These are phyloP conservation scores for Pyxicephalus adspersus DNA, from an alignment of 2,113 vertebrate species.

Conservation along the genomic window DNA sequence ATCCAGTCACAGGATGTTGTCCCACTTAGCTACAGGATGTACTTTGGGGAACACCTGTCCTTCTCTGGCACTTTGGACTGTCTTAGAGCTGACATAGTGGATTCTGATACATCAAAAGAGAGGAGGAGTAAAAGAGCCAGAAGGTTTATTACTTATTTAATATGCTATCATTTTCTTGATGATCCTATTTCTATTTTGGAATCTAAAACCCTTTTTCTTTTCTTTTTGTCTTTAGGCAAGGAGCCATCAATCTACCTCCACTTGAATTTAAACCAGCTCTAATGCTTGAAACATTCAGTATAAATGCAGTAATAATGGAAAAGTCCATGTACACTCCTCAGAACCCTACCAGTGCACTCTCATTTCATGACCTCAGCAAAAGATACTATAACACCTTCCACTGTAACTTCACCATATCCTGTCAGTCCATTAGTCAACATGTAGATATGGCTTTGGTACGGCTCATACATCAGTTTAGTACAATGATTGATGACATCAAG, in stretches of 20 bases:
- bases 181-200: too few species aligned
- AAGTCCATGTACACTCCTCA: constrained; percentile 86
- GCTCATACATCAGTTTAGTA: constrained; percentile 98
- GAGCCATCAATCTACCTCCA: constrained; percentile 87
- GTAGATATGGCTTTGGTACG: constrained; percentile 98
- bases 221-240: constrained; percentile 75
- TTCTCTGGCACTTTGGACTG: constrained; percentile 95
- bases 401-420: constrained; percentile 95
- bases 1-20: constrained; percentile 92
- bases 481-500: constrained; percentile 97
- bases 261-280: constrained; percentile 95
- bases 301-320: constrained; percentile 95
- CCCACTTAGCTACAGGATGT: constrained; percentile 95
- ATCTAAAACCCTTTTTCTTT: not conserved
- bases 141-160: constrained; percentile 72
- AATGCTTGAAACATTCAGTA: constrained; percentile 95
- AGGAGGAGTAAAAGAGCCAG: constrained; percentile 88
- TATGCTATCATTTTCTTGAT: not conserved
- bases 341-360: constrained; percentile 80
- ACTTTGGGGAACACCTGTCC: constrained; percentile 95
- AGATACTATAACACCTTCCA: constrained; percentile 94
- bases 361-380: constrained; percentile 94
- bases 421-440: constrained; percentile 96
- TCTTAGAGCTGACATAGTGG: constrained; percentile 94
- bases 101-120: constrained; percentile 95